Conservation (phyloP, 2,888 invertebrate species). For the Drosophila kokeensis region DNA sequence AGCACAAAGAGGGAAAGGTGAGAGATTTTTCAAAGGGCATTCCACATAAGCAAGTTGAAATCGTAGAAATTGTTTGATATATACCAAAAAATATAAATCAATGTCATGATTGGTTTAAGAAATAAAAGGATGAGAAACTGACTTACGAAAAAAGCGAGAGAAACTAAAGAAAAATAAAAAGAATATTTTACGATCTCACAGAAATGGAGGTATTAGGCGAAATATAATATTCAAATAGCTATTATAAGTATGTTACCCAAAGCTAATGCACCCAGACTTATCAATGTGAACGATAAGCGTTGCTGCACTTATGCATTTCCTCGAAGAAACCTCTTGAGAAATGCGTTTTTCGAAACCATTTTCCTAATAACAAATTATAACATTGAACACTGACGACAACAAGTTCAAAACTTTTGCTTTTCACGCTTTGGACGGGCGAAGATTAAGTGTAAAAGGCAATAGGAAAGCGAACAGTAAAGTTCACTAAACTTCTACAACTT, state of each 20-base stretch:
- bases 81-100: background rate
- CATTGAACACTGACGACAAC: conserved; percentile 29
- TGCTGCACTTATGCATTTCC: conserved; percentile 9
- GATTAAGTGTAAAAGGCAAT: conserved; percentile 43
- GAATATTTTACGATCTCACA: background rate
- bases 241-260: background rate
- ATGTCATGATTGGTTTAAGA: background rate
- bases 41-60: conserved; percentile 18
- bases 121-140: background rate
- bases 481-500: conserved; percentile 78
- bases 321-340: conserved; percentile 17
- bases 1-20: conserved; percentile 2
- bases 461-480: conserved; percentile 63
- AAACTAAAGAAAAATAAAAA: background rate
- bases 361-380: conserved; percentile 33
- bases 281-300: conserved; percentile 2
- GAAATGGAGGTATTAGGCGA: background rate
- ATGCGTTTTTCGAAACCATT: conserved; percentile 6
- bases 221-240: background rate
- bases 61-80: conserved; percentile 5
- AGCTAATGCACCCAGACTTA: background rate
- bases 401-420: conserved; percentile 72
- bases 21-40: background rate
- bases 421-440: conserved; percentile 38
- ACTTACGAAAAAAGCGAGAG: background rate